These are phyloP conservation scores for Watsonalla binaria DNA, from an alignment of 2,888 invertebrate genomes.

Conservation along the genomic window DNA sequence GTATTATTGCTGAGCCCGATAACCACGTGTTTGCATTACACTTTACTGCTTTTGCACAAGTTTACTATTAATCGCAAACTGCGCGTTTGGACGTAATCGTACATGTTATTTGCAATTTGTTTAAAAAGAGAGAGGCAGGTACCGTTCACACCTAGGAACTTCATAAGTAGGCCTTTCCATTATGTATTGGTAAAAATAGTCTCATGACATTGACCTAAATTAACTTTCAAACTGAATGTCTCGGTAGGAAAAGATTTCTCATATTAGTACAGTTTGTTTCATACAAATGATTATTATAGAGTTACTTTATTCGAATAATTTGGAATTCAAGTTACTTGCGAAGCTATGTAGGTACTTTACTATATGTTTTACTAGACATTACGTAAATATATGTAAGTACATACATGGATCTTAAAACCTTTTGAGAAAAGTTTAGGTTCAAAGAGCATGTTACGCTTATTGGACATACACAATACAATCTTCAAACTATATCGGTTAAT, in stretches of 20 bases:
- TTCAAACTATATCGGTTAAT: too few relatives aligned
- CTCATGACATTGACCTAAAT: conserved; percentile 3
- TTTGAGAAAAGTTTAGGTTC: too few relatives aligned
- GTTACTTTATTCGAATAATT: too few relatives aligned
- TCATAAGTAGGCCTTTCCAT: neutral
- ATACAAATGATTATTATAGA: neutral
- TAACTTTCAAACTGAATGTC: conserved; percentile 1
- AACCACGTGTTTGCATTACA: conserved; percentile 6
- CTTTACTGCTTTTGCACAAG: conserved; percentile 9
- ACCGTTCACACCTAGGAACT: neutral
- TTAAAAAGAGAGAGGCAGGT: neutral
- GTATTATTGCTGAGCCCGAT: neutral
- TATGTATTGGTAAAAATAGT: conserved; percentile 3
- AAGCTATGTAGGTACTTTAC: too few relatives aligned
- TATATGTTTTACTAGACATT: too few relatives aligned
- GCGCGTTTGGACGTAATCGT: neutral
- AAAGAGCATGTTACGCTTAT: too few relatives aligned
- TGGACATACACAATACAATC: too few relatives aligned
- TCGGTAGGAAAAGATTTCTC: neutral
- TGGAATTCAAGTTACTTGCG: too few relatives aligned
- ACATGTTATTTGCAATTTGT: neutral
- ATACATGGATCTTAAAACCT: too few relatives aligned
- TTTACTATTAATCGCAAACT: conserved; percentile 3
- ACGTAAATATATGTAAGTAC: too few relatives aligned
- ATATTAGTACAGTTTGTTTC: neutral